Conservation (phyloP, 2,113 vertebrate species). For the Ciconia maguari region DNA sequence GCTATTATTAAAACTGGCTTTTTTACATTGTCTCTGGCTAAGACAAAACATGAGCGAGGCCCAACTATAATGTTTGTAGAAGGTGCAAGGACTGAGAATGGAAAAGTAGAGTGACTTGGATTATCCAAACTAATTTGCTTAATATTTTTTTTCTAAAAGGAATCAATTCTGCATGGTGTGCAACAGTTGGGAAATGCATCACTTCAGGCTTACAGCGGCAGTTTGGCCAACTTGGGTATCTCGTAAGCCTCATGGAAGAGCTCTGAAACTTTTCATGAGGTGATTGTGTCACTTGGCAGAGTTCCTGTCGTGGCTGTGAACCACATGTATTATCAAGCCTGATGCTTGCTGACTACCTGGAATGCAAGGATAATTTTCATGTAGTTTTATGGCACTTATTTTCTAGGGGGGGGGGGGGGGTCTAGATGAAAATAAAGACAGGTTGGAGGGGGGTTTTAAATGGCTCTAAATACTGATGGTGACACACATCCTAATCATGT, state of each 20-base stretch:
- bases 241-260: not conserved
- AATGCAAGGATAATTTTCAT: not conserved
- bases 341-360: not conserved
- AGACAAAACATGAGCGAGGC: not conserved
- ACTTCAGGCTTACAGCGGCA: not conserved
- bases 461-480: not conserved
- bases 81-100: not conserved
- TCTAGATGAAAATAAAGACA: not conserved
- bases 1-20: not conserved
- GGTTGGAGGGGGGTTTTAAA: not conserved
- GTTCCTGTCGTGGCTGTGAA: not conserved
- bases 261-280: not conserved
- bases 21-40: not conserved
- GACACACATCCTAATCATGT: not conserved
- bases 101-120: not conserved
- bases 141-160: not conserved
- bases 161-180: not conserved
- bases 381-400: not conserved
- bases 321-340: not conserved
- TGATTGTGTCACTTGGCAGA: not conserved
- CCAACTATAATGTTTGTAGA: not conserved
- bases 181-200: not conserved
- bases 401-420: not conserved
- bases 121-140: not conserved
- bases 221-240: not conserved